Evolutionary conservation across 2,797 vertebrate genomes (phyloP), one percentile per base, ranked within the genome.

Genomic region (Knipowitschia caucasica): DNA sequence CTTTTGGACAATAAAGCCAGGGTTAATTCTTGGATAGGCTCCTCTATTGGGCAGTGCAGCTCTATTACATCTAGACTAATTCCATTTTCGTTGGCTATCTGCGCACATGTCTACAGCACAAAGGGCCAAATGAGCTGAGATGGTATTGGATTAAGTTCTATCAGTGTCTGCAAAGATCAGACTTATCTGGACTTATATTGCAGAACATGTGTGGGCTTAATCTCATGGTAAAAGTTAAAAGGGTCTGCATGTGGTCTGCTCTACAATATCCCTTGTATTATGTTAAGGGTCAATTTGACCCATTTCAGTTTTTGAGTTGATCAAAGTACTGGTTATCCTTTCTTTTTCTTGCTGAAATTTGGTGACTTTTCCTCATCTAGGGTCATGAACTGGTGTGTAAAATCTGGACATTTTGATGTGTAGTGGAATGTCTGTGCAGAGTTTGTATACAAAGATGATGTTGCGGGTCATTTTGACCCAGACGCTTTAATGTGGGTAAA

Each of bases 21-120:
- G 70, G 45, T 61, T 78, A 77, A 80, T 87, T 80, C 74, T 78
- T 69, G 56, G 47, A 79, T 67, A 76, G 81, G 54, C 67, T 80
- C 78, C 78, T 76, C 80, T 71, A 83, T 77, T 73, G 75, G 80
- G 81, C 59, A 53, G 73, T 75, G 62, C 64, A 69, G 80, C 73
- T 87, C 79, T 78, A 85, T 89, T 83, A 85, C 83, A 87, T 82
- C 78, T 76, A 52, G 55, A 63, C 65, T 89, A 89, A 89, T 89
- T 86, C 69, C 33, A 88, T 90, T 88, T 86, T 62, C 68, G 69
- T 59, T 24, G 54, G 66, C 71, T 77, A 83, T 79, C 82, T 78
- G 71, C 47, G 65, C 73, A 69, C 71, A 71, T 80, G 84, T 81
- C 77, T 85, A 75, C 65, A 68, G 66, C 77, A 53, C 64, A 69